Evolutionary conservation across 1,140 invertebrate genomes (phyloP).

Genomic region (Diploscapter pachys): DNA sequence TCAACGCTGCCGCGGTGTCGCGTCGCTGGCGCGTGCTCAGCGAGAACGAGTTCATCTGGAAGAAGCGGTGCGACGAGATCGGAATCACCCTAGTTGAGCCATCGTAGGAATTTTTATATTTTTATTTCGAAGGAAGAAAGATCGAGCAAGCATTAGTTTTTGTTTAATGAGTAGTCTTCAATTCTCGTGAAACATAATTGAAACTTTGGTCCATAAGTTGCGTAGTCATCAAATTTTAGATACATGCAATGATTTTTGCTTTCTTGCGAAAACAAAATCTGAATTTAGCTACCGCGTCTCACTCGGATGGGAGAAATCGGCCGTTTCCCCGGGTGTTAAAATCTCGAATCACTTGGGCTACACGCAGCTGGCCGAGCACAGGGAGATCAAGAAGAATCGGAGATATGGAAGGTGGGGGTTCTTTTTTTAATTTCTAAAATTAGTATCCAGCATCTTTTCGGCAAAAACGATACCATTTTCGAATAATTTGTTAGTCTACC

Average conservation of each 20-base stretch:
- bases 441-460: background rate
- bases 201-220: background rate
- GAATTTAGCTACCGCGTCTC: too few relatives aligned
- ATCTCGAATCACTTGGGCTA: too few relatives aligned
- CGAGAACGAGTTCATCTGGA: conserved; percentile 94
- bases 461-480: background rate
- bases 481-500: background rate
- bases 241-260: too few relatives aligned
- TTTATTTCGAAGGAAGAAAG: background rate
- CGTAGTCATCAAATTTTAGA: too few relatives aligned
- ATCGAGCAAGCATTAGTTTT: background rate
- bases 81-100: conserved; percentile 10
- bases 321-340: too few relatives aligned
- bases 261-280: too few relatives aligned
- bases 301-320: too few relatives aligned
- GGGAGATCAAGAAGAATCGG: too few relatives aligned
- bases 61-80: conserved; percentile 65
- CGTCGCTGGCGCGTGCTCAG: conserved; percentile 90
- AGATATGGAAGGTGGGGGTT: too few relatives aligned
- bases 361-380: too few relatives aligned
- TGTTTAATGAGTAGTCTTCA: background rate
- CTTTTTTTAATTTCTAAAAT: background rate
- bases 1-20: conserved; percentile 89
- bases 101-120: conserved; percentile 5
- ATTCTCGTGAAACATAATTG: background rate